A percentile compares a stretch with the other conserved stretches of the same genome.
phyloP scores from a whole-genome alignment of 2,113 vertebrate genomes.

The Vulpes lagopus region DNA sequence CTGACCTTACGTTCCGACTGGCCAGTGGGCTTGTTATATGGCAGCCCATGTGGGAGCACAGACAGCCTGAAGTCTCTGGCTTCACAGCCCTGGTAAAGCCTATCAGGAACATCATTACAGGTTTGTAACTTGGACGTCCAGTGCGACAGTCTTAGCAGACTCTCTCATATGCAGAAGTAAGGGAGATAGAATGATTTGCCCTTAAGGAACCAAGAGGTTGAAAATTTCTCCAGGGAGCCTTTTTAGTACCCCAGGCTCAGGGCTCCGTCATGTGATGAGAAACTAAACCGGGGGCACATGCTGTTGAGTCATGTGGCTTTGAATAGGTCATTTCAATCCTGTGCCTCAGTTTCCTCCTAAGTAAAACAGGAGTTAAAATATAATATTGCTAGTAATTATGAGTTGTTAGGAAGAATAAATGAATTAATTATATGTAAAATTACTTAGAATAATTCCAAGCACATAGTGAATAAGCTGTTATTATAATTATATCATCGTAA shows the following conservation, averaged over 20 bases:
- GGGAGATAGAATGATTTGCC: neutral
- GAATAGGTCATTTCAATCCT: neutral
- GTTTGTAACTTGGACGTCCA: constrained; percentile 84
- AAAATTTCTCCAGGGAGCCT: neutral
- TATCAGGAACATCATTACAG: constrained; percentile 96
- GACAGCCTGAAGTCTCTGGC: constrained; percentile 96
- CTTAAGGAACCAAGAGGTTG: neutral
- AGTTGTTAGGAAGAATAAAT: neutral
- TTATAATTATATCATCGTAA: neutral
- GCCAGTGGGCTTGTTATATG: constrained; percentile 98
- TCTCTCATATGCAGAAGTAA: neutral
- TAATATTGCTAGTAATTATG: neutral
- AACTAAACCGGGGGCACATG: neutral
- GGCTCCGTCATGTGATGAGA: neutral
- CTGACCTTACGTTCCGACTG: constrained; percentile 97
- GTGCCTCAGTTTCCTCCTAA: constrained; percentile 2
- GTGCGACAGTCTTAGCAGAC: neutral
- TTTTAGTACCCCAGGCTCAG: neutral
- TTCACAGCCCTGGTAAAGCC: constrained; percentile 97
- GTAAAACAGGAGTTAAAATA: neutral
- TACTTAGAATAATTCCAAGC: neutral
- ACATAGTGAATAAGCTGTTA: neutral
- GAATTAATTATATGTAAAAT: neutral
- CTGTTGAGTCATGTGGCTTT: neutral
- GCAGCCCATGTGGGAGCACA: constrained; percentile 99